Percentiles rank a stretch among this genome's conserved stretches.
These are phyloP conservation scores for Alauda arvensis DNA, from an alignment of 2,797 vertebrate species.

Conservation along the genomic window DNA sequence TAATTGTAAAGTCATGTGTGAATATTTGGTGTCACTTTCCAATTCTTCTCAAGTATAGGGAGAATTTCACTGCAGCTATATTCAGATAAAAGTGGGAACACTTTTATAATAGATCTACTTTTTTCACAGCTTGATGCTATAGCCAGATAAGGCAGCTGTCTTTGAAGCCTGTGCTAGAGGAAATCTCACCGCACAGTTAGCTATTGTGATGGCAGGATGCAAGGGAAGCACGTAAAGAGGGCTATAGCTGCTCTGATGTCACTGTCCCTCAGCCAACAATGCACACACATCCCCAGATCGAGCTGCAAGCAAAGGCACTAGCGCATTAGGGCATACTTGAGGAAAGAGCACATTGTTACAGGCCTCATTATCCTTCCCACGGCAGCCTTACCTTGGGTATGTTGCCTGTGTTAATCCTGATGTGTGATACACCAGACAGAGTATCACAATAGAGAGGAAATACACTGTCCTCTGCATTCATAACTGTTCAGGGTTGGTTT, in stretches of 20 bases:
- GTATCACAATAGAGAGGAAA: not conserved
- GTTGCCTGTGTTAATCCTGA: not conserved
- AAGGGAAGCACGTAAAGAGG: not conserved
- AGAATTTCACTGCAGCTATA: not conserved
- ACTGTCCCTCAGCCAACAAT: not conserved
- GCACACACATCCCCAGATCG: not conserved
- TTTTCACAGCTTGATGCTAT: not conserved
- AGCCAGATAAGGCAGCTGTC: not conserved
- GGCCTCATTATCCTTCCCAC: not conserved
- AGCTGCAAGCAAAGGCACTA: not conserved
- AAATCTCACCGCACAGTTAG: accelerated
- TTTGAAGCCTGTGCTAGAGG: not conserved
- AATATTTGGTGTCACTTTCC: not conserved
- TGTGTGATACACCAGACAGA: not conserved
- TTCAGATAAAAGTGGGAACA: not conserved
- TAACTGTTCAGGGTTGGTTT: not conserved
- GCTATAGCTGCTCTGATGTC: not conserved
- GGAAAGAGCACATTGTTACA: not conserved
- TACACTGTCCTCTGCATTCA: not conserved
- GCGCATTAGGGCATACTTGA: not conserved
- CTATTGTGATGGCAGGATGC: conserved; percentile 38
- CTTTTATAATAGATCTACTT: not conserved
- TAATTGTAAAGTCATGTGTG: not conserved
- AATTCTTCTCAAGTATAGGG: not conserved
- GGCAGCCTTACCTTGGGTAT: not conserved